Conservation (phyloP, 2,113 vertebrate genomes). For the Centropus unirufus region DNA sequence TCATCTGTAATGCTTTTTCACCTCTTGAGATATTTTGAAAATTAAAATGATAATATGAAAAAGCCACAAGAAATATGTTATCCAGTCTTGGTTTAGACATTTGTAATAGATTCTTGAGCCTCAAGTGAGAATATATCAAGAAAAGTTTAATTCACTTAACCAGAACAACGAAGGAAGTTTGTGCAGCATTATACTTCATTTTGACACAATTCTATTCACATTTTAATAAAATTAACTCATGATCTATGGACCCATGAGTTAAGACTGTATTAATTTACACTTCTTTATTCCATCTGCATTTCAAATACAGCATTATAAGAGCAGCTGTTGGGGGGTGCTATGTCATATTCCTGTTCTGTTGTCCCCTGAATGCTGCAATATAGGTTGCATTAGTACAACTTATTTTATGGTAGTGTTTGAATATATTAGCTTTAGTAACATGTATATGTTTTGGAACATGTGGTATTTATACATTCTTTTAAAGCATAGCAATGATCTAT, state of each 20-base stretch:
- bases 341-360: background rate
- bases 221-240: slow-evolving; percentile 31
- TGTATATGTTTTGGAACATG: background rate
- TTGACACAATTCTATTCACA: background rate
- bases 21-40: slow-evolving; percentile 44
- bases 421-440: background rate
- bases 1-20: slow-evolving; percentile 16
- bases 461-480: background rate
- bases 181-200: slow-evolving; percentile 18
- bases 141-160: slow-evolving; percentile 37
- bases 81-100: background rate
- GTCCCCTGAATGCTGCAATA: background rate
- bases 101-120: slow-evolving; percentile 10
- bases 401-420: background rate
- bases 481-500: background rate
- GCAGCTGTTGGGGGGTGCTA: background rate
- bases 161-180: background rate
- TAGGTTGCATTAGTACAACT: background rate
- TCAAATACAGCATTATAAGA: background rate
- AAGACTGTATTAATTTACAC: background rate
- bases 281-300: slow-evolving; percentile 10
- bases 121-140: slow-evolving; percentile 8
- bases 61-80: slow-evolving; percentile 24
- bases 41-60: slow-evolving; percentile 31
- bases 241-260: background rate